Conservation (phyloP, 1,140 invertebrate species). For the Eurytemora carolleeae region DNA sequence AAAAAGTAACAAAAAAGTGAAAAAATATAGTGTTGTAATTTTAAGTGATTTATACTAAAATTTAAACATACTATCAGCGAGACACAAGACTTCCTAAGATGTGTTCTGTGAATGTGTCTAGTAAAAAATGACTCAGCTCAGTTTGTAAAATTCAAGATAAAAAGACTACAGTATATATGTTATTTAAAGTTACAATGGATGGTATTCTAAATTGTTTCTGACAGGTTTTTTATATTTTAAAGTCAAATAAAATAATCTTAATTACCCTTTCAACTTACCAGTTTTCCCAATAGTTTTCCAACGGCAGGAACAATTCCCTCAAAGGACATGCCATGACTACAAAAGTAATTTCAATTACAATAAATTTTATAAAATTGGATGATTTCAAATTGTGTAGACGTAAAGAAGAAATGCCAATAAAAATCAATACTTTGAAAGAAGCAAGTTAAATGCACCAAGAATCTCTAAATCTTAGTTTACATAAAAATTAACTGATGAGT, state of each 20-base stretch:
- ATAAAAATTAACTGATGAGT: not conserved
- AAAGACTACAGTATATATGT: too few species aligned
- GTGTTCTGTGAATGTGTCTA: too few species aligned
- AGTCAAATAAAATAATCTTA: not conserved
- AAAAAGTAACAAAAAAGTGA: not conserved
- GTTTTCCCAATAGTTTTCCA: not conserved
- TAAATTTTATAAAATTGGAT: too few species aligned
- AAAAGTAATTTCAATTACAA: too few species aligned
- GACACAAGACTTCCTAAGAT: too few species aligned
- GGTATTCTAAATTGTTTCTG: not conserved
- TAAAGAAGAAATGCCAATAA: not conserved
- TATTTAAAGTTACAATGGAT: not conserved
- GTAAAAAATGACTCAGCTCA: too few species aligned
- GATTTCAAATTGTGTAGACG: too few species aligned
- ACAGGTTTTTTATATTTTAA: not conserved
- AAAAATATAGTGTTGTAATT: not conserved
- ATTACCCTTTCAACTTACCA: not conserved
- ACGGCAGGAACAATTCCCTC: not conserved
- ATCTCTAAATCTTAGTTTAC: not conserved
- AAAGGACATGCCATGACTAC: not conserved
- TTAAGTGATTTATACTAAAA: not conserved
- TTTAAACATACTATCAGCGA: too few species aligned
- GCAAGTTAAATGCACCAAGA: not conserved
- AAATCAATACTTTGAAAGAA: not conserved
- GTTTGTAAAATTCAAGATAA: too few species aligned